Evolutionary conservation across 2,888 invertebrate species (phyloP).

Genomic region (Aleiodes leptofemur): DNA sequence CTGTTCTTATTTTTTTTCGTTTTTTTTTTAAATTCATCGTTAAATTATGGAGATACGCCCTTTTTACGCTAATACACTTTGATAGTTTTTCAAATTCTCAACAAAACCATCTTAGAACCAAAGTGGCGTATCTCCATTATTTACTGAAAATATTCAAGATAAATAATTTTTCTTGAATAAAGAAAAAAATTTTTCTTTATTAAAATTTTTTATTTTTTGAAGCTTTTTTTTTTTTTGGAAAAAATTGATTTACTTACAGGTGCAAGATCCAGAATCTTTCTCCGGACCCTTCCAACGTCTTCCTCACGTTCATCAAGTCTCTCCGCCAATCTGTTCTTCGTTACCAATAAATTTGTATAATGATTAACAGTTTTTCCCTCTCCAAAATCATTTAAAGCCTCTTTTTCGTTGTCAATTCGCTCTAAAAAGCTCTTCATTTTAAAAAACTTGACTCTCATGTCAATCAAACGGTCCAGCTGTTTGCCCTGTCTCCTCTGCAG

Average conservation of each 20-base stretch:
- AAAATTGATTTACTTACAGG: slow-evolving; percentile 47
- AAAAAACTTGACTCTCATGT: slow-evolving; percentile 51
- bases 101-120: no score
- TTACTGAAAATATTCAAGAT: no score
- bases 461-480: slow-evolving; percentile 45
- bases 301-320: slow-evolving; percentile 57
- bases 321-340: slow-evolving; percentile 47
- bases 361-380: slow-evolving; percentile 54
- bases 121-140: no score
- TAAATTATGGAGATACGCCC: no score
- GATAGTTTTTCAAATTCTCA: no score
- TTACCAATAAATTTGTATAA: slow-evolving; percentile 55
- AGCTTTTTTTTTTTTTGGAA: background rate
- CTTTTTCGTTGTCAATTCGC: slow-evolving; percentile 37
- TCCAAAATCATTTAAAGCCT: slow-evolving; percentile 50
- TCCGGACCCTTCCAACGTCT: slow-evolving; percentile 46
- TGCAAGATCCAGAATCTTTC: slow-evolving; percentile 47
- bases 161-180: no score
- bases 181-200: no score
- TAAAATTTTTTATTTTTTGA: no score
- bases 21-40: no score
- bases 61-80: no score
- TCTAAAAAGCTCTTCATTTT: slow-evolving; percentile 46
- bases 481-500: slow-evolving; percentile 49
- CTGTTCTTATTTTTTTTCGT: no score